phyloP scores from a whole-genome alignment of 2,888 invertebrate genomes.

The Agrotis segetum region DNA sequence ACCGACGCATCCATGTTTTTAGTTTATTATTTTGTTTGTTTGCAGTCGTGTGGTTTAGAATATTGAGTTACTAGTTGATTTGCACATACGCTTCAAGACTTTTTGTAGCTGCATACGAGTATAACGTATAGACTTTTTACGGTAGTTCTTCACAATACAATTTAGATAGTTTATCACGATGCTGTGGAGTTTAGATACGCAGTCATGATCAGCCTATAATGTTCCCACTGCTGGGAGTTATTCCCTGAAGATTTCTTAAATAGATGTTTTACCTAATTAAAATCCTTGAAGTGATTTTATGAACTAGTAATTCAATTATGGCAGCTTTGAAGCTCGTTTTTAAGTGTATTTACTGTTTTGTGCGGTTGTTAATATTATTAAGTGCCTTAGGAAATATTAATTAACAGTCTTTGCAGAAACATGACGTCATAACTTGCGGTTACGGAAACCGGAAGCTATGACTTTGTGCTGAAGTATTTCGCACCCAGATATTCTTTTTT shows the following conservation, averaged over 20 bases:
- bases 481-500: neutral
- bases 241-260: neutral
- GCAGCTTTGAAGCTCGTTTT: conserved; percentile 57
- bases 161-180: neutral
- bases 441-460: neutral
- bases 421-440: conserved; percentile 19
- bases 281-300: conserved; percentile 64
- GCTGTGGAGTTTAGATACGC: too few species aligned
- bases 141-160: neutral
- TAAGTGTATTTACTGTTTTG: conserved; percentile 64
- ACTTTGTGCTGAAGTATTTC: neutral
- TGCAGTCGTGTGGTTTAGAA: neutral
- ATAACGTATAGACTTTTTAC: neutral
- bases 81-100: neutral
- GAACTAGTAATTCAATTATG: conserved; percentile 68
- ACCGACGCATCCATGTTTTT: conserved; percentile 20
- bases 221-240: too few species aligned
- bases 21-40: conserved; percentile 12
- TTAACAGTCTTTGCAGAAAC: conserved; percentile 37
- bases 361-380: conserved; percentile 62
- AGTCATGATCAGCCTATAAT: too few species aligned
- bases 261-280: conserved; percentile 59
- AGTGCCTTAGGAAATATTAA: conserved; percentile 58
- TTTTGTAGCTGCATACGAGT: neutral
- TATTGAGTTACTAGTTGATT: conserved; percentile 19